Percentiles rank a stretch among this genome's conserved stretches.
Conservation (phyloP, 2,113 vertebrate genomes). For the Setophaga kirtlandii region DNA sequence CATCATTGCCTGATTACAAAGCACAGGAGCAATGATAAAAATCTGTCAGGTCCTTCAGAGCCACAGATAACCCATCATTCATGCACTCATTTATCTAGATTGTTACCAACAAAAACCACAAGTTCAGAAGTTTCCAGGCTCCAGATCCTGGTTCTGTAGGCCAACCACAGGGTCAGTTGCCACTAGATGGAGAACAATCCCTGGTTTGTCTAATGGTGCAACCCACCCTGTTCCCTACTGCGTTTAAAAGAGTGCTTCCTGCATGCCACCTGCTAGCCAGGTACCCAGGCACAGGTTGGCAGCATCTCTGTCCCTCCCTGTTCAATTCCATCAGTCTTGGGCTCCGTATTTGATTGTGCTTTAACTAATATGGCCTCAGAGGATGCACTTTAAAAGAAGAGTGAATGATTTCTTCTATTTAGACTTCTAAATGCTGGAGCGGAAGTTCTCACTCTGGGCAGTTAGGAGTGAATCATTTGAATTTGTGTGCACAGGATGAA, state of each 20-base stretch:
- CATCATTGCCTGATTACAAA: background rate
- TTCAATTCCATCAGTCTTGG: background rate
- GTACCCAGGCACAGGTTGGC: background rate
- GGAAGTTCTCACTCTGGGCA: background rate
- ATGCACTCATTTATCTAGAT: background rate
- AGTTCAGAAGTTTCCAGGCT: background rate
- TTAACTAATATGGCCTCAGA: background rate
- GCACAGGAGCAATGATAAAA: background rate
- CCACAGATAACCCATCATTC: background rate
- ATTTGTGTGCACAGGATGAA: background rate
- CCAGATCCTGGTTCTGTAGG: background rate
- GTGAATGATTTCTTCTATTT: background rate
- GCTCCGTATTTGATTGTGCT: background rate
- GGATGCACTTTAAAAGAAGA: background rate
- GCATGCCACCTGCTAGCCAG: background rate
- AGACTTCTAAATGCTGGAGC: background rate
- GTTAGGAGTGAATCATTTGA: background rate
- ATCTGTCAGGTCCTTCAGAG: background rate
- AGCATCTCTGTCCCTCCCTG: background rate
- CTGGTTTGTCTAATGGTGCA: background rate
- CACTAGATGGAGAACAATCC: background rate
- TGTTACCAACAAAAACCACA: background rate
- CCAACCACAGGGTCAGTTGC: background rate
- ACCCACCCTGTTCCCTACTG: accelerated
- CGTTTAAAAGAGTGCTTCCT: background rate